Percentiles rank a stretch among this genome's conserved stretches.
These are phyloP conservation scores for Tympanuchus pallidicinctus DNA, from an alignment of 2,113 vertebrate species.

Conservation along the genomic window DNA sequence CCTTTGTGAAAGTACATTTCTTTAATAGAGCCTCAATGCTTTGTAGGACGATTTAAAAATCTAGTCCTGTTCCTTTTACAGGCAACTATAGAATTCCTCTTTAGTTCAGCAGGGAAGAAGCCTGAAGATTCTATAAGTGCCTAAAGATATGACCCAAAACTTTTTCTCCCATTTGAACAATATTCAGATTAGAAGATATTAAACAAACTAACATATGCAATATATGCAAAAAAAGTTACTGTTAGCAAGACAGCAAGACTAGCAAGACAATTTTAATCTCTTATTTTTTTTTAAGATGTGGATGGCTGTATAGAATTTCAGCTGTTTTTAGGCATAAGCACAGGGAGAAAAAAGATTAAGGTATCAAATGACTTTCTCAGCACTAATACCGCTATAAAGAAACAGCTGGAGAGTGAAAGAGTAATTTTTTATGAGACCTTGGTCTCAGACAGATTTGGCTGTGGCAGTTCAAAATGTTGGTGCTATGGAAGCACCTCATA, in stretches of 20 bases:
- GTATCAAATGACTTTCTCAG: not conserved
- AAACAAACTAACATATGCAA: not conserved
- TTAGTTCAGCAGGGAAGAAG: not conserved
- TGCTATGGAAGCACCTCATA: not conserved
- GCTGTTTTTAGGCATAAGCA: not conserved
- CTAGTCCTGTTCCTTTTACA: slow-evolving; percentile 4
- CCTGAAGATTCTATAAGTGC: not conserved
- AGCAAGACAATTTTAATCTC: not conserved
- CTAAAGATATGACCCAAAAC: not conserved
- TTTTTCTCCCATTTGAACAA: not conserved
- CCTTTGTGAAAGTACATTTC: slow-evolving; percentile 19
- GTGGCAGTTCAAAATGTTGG: not conserved
- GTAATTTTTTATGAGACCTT: not conserved
- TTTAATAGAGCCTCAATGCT: slow-evolving; percentile 32
- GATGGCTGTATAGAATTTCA: not conserved
- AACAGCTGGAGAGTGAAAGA: not conserved
- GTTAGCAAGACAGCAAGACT: not conserved
- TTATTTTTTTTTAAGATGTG: not conserved
- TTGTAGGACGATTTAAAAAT: slow-evolving; percentile 6
- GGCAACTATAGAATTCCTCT: not conserved
- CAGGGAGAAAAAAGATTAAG: accelerated
- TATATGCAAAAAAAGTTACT: not conserved
- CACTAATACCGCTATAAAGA: not conserved
- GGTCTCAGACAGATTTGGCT: not conserved
- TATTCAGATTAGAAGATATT: not conserved